These are phyloP conservation scores for Cotesia typhae DNA, from an alignment of 1,140 invertebrate genomes.

Conservation along the genomic window DNA sequence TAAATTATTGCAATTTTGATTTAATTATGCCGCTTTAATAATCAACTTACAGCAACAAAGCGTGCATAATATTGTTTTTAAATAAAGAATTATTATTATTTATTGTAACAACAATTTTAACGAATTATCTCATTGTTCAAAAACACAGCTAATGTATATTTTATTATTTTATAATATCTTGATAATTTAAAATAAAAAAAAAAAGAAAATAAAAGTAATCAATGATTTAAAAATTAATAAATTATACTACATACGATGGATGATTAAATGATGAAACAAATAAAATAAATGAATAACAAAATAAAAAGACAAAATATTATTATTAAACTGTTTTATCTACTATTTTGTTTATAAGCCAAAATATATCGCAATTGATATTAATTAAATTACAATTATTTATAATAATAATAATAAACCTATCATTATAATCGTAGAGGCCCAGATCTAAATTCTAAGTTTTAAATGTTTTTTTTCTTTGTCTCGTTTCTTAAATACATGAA, in stretches of 20 bases:
- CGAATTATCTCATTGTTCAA: no score
- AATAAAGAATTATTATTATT: no score
- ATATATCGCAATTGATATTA: constrained; percentile 13
- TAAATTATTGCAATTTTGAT: no score
- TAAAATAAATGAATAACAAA: constrained; percentile 1
- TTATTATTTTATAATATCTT: no score
- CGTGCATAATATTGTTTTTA: no score
- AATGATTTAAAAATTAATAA: background rate
- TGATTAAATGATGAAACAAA: background rate
- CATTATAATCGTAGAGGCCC: background rate
- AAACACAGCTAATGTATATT: no score
- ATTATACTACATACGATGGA: background rate
- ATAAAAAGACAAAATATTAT: background rate
- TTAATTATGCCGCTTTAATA: no score
- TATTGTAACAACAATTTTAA: no score
- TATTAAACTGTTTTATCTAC: background rate
- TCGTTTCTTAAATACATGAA: constrained; percentile 23
- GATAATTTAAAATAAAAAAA: no score
- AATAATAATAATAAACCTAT: background rate
- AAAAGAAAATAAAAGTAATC: no score
- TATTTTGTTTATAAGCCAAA: background rate
- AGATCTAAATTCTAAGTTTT: constrained; percentile 19
- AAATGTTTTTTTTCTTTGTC: constrained; percentile 27
- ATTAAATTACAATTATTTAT: constrained; percentile 2
- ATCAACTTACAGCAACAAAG: no score